These are phyloP conservation scores for Strigamia transsilvanica DNA, from an alignment of 2,888 invertebrate genomes.

Conservation along the genomic window DNA sequence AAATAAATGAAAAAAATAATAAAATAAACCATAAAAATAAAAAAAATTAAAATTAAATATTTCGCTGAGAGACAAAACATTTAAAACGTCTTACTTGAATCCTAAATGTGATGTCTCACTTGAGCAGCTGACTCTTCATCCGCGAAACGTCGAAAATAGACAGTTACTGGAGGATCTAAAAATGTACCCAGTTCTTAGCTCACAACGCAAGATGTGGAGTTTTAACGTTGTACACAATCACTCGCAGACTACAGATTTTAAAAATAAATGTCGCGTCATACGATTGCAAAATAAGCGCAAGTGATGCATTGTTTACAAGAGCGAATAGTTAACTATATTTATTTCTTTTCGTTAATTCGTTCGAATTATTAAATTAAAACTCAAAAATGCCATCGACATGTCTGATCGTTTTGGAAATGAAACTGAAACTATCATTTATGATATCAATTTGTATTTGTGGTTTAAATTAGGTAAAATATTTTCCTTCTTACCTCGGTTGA, in stretches of 20 bases:
- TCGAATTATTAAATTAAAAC: not conserved
- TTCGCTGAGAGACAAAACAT: too few species aligned
- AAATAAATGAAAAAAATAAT: not conserved
- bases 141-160: conserved; percentile 24
- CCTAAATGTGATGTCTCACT: not conserved
- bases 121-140: conserved; percentile 25
- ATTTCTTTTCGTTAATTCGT: not conserved
- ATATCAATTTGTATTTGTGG: not conserved
- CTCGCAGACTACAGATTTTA: not conserved
- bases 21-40: not conserved
- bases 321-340: not conserved
- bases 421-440: not conserved
- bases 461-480: not conserved
- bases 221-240: not conserved
- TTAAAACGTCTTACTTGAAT: not conserved
- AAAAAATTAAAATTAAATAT: not conserved
- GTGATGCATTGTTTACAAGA: not conserved
- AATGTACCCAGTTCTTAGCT: not conserved
- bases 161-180: conserved; percentile 12
- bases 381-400: not conserved
- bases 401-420: not conserved
- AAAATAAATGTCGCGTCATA: not conserved
- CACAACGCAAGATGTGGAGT: not conserved
- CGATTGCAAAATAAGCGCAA: not conserved
- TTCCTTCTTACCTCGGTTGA: not conserved